Evolutionary conservation across 2,888 invertebrate species (phyloP).

Genomic region (Thecocarcelia acutangulata): DNA sequence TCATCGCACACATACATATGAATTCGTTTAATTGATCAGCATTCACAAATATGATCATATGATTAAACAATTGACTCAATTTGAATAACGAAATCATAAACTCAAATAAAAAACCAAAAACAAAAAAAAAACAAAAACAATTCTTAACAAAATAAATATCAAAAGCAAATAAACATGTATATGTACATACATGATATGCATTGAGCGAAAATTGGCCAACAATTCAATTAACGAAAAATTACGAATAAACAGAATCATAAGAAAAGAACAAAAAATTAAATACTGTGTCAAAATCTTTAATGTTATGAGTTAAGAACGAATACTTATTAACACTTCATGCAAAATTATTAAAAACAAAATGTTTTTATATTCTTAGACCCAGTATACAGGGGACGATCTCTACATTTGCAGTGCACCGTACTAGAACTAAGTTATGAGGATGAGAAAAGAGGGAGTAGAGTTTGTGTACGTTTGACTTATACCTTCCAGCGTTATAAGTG

Average conservation of each 20-base stretch:
- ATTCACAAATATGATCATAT: constrained; percentile 45
- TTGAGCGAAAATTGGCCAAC: constrained; percentile 56
- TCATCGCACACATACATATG: neutral
- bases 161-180: constrained; percentile 15
- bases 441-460: too few species aligned
- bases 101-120: constrained; percentile 13
- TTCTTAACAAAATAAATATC: neutral
- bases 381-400: too few species aligned
- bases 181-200: constrained; percentile 41
- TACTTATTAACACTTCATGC: constrained; percentile 6
- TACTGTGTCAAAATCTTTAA: constrained; percentile 2
- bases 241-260: constrained; percentile 5
- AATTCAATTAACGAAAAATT: constrained; percentile 53
- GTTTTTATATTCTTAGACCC: too few species aligned
- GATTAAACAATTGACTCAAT: constrained; percentile 58
- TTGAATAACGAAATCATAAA: constrained; percentile 14
- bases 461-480: too few species aligned
- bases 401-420: too few species aligned
- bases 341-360: too few species aligned
- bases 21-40: constrained; percentile 54
- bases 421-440: too few species aligned
- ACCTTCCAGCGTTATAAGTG: too few species aligned
- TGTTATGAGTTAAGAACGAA: neutral
- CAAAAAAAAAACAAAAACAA: too few species aligned
- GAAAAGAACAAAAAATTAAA: constrained; percentile 9